phyloP scores from a whole-genome alignment of 1,140 invertebrate genomes.

The Drosophila tani region DNA sequence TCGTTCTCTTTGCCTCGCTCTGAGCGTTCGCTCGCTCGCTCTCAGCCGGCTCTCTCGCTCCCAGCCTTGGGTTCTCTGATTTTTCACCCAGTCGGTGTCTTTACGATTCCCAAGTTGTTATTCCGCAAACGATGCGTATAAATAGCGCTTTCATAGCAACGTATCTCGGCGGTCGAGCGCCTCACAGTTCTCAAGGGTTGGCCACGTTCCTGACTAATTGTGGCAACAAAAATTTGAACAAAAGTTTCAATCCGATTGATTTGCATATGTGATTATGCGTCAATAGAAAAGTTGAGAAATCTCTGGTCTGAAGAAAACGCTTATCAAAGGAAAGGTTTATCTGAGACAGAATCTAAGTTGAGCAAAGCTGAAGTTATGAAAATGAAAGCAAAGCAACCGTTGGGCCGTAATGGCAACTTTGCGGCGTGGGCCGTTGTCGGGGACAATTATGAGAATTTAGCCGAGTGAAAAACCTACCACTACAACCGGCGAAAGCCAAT shows the following conservation, averaged over 20 bases:
- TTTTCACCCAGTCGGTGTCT: background rate
- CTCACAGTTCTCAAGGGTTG: slow-evolving; percentile 43
- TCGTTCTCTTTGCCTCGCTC: background rate
- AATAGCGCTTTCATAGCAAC: background rate
- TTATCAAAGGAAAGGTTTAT: slow-evolving; percentile 7
- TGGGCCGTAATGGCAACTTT: too few species aligned
- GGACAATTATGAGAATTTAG: too few species aligned
- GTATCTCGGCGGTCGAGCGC: slow-evolving; percentile 21
- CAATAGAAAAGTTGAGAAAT: background rate
- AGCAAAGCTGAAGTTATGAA: too few species aligned
- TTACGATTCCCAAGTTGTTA: slow-evolving; percentile 23
- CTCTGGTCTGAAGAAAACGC: slow-evolving; percentile 1
- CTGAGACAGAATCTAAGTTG: background rate
- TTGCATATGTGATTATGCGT: too few species aligned
- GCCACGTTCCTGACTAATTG: slow-evolving; percentile 36
- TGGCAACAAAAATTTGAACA: slow-evolving; percentile 11
- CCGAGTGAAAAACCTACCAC: too few species aligned
- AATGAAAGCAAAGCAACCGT: background rate
- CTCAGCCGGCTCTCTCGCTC: background rate
- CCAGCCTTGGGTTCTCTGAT: background rate
- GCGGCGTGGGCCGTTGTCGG: too few species aligned
- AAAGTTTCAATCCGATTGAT: background rate
- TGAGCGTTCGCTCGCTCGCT: background rate
- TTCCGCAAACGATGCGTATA: slow-evolving; percentile 2
- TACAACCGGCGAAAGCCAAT: too few species aligned